Conservation (phyloP, 2,113 vertebrate species). For the Oreochromis niloticus region DNA sequence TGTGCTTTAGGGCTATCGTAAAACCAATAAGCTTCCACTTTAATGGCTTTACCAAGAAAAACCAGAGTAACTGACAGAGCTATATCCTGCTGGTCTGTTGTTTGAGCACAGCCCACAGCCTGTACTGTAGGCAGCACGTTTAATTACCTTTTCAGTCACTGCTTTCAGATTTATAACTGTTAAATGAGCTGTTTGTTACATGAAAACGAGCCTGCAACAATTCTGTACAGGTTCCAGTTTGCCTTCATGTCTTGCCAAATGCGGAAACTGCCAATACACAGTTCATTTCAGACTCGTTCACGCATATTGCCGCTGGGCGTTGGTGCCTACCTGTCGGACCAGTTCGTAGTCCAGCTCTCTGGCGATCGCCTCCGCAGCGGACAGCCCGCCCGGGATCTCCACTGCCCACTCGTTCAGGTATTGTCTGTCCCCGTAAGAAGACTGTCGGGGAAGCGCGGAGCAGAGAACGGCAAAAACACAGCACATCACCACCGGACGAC, state of each 20-base stretch:
- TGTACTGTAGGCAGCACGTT: neutral
- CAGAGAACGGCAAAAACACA: constrained; percentile 66
- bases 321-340: constrained; percentile 86
- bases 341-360: constrained; percentile 87
- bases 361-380: constrained; percentile 82
- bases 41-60: neutral
- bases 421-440: constrained; percentile 70
- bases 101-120: neutral
- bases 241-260: neutral
- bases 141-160: neutral
- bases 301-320: neutral
- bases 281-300: neutral
- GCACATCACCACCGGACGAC: constrained; percentile 69
- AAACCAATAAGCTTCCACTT: constrained; percentile 1
- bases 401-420: constrained; percentile 98
- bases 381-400: constrained; percentile 86
- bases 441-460: constrained; percentile 19
- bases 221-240: neutral
- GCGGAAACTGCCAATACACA: neutral
- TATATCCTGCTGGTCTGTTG: neutral
- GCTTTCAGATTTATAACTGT: neutral
- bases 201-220: neutral
- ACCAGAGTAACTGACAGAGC: neutral
- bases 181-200: neutral
- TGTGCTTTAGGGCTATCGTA: neutral